Conservation (phyloP, 2,888 invertebrate genomes). For the Deilephila porcellus region DNA sequence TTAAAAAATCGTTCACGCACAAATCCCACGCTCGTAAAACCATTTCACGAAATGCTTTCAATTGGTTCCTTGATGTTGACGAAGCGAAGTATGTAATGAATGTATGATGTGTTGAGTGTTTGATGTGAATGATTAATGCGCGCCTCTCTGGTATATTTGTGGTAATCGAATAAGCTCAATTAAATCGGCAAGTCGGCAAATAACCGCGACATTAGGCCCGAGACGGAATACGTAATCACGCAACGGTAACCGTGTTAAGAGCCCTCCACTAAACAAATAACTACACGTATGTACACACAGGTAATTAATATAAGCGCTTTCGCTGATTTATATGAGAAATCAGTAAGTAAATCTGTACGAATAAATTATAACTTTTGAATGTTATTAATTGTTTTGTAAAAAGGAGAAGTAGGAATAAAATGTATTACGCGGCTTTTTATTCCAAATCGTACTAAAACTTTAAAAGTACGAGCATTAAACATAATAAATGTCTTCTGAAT, state of each 20-base stretch:
- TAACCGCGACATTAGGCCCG: slow-evolving; percentile 61
- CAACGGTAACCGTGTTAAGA: slow-evolving; percentile 55
- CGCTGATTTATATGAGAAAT: not conserved
- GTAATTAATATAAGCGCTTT: slow-evolving; percentile 3
- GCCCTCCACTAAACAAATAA: slow-evolving; percentile 44
- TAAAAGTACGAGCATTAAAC: no score
- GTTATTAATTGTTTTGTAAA: no score
- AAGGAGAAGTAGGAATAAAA: no score
- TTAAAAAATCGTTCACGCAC: slow-evolving; percentile 73
- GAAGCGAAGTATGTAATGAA: slow-evolving; percentile 27
- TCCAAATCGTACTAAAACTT: no score
- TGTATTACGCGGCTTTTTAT: no score
- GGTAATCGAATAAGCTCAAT: slow-evolving; percentile 66
- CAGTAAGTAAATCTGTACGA: not conserved
- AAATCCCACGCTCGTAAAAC: slow-evolving; percentile 84
- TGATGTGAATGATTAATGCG: slow-evolving; percentile 54
- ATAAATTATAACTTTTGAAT: not conserved
- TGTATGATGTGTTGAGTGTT: slow-evolving; percentile 42
- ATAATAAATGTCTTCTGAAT: no score
- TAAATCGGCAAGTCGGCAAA: slow-evolving; percentile 61
- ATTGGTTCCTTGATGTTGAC: slow-evolving; percentile 44
- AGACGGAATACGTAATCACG: slow-evolving; percentile 69
- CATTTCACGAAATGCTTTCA: slow-evolving; percentile 85
- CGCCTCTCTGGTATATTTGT: slow-evolving; percentile 57
- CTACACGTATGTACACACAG: slow-evolving; percentile 30